phyloP scores from a whole-genome alignment of 2,113 vertebrate genomes.

The Stegostoma tigrinum region DNA sequence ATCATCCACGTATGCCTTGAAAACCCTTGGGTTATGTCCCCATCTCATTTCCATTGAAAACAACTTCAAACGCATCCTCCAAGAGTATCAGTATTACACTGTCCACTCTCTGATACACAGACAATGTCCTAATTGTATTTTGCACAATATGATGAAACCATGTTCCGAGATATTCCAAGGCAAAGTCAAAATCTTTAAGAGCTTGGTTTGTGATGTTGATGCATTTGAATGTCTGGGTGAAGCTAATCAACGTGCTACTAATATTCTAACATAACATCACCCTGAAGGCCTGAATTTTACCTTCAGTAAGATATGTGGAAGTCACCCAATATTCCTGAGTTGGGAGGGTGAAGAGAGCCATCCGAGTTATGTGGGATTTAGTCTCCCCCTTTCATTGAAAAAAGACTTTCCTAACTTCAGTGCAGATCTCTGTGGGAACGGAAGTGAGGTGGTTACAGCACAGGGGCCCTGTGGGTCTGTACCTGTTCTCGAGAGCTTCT shows the following conservation, averaged over 20 bases:
- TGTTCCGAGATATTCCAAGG: not conserved
- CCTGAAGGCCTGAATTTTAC: not conserved
- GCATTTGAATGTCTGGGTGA: not conserved
- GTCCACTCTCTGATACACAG: not conserved
- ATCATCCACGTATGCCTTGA: not conserved
- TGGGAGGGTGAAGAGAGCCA: not conserved
- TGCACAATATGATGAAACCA: not conserved
- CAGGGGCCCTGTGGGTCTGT: not conserved
- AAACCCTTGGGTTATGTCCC: not conserved
- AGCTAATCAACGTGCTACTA: not conserved
- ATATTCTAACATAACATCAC: not conserved
- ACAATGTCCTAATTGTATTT: not conserved
- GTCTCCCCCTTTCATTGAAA: not conserved
- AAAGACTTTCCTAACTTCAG: not conserved
- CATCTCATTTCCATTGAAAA: not conserved
- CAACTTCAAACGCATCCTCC: not conserved
- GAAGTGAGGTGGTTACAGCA: not conserved
- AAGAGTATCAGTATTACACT: not conserved
- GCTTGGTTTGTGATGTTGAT: not conserved
- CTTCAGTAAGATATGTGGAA: not conserved
- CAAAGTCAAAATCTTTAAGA: not conserved
- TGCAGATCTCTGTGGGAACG: not conserved
- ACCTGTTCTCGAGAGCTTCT: too few relatives aligned
- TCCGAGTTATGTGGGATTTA: not conserved
- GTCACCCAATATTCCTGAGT: not conserved